Percentiles rank a stretch among this genome's conserved stretches.
These are phyloP conservation scores for Brachionus manjavacas DNA, from an alignment of 1,140 invertebrate genomes.

Conservation along the genomic window DNA sequence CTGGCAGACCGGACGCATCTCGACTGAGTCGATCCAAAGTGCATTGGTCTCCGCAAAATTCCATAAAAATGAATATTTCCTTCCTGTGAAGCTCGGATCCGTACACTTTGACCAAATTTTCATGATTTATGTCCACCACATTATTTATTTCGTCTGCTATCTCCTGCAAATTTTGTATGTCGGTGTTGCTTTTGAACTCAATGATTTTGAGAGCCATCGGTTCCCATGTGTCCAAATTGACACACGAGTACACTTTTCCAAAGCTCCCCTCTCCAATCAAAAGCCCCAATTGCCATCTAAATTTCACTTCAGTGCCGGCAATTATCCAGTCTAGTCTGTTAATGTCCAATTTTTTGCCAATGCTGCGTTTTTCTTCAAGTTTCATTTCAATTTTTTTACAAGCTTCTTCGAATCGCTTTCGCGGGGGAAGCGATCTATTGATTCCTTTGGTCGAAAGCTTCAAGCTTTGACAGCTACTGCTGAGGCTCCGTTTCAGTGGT, in stretches of 20 bases:
- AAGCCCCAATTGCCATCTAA: conserved; percentile 38
- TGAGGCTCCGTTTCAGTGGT: too few species aligned
- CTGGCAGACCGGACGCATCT: conserved; percentile 26
- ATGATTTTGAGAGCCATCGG: conserved; percentile 29
- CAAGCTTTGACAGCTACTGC: not conserved
- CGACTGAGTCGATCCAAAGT: not conserved
- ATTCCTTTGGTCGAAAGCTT: not conserved
- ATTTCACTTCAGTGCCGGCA: not conserved
- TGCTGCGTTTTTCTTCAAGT: not conserved
- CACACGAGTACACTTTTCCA: conserved; percentile 42
- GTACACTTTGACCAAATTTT: conserved; percentile 38
- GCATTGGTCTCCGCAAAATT: conserved; percentile 39
- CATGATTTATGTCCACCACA: conserved; percentile 30
- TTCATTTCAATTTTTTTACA: not conserved
- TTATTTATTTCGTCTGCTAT: conserved; percentile 38
- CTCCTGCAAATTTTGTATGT: not conserved
- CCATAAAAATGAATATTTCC: conserved; percentile 42
- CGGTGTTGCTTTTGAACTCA: not conserved
- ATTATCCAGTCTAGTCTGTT: not conserved
- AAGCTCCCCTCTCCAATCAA: conserved; percentile 33
- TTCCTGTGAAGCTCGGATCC: conserved; percentile 24
- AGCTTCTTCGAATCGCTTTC: not conserved
- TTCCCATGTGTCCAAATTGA: conserved; percentile 25
- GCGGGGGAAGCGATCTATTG: not conserved
- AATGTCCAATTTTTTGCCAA: conserved; percentile 10